Evolutionary conservation across 2,888 invertebrate genomes (phyloP).

Genomic region (Serripes groenlandicus): DNA sequence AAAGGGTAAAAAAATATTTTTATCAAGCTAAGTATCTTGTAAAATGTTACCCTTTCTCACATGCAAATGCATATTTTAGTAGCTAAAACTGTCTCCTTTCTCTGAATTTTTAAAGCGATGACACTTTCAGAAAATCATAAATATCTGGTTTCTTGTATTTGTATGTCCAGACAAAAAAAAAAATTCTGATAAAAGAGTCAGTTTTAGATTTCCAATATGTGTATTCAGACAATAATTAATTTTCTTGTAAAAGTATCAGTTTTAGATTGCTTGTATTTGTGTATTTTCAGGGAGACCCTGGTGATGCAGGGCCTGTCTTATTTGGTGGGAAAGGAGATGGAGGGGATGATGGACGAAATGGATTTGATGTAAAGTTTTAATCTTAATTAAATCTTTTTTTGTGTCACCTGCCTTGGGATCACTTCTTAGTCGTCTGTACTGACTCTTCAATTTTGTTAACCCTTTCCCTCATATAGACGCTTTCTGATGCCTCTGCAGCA

Average conservation of each 20-base stretch:
- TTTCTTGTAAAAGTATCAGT: not conserved
- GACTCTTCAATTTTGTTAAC: not conserved
- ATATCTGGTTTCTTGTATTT: too few relatives aligned
- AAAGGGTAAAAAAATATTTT: too few relatives aligned
- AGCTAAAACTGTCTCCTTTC: too few relatives aligned
- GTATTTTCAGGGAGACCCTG: slow-evolving; percentile 65
- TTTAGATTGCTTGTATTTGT: not conserved
- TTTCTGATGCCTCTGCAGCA: not conserved
- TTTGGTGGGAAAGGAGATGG: slow-evolving; percentile 70
- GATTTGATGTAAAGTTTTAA: slow-evolving; percentile 48
- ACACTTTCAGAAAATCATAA: too few relatives aligned
- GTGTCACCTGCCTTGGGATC: not conserved
- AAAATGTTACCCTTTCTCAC: too few relatives aligned
- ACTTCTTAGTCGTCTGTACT: not conserved
- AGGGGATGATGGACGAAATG: slow-evolving; percentile 69
- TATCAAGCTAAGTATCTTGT: too few relatives aligned
- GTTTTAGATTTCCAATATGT: too few relatives aligned
- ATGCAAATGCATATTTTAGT: too few relatives aligned
- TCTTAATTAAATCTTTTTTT: not conserved
- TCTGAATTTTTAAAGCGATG: too few relatives aligned
- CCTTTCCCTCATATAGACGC: not conserved
- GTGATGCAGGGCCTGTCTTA: slow-evolving; percentile 47
- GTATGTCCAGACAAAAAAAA: too few relatives aligned
- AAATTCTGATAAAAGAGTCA: too few relatives aligned
- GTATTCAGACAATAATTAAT: too few relatives aligned